A percentile compares a stretch with the other conserved stretches of the same genome.
These are phyloP conservation scores for Mus musculus DNA, from an alignment of 2,113 vertebrate genomes.

Conservation along the genomic window DNA sequence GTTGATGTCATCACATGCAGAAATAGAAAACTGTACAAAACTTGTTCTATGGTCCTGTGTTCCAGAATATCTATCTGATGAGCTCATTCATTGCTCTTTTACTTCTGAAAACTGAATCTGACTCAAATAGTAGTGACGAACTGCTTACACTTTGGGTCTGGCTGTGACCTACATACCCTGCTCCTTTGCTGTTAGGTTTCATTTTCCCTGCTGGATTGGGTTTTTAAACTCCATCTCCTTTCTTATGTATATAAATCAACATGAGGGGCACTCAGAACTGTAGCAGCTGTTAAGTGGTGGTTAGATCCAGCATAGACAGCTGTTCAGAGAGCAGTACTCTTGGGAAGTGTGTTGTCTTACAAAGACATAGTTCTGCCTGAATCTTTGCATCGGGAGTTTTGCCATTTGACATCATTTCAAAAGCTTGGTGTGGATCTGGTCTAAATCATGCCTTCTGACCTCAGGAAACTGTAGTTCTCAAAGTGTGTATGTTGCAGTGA, in stretches of 20 bases:
- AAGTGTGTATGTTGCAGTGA: neutral
- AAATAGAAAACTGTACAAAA: conserved; percentile 56
- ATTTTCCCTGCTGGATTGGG: neutral
- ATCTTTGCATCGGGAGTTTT: neutral
- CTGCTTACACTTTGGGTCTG: neutral
- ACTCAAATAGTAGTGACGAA: conserved; percentile 49
- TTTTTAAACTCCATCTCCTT: conserved; percentile 22
- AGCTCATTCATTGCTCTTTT: conserved; percentile 59
- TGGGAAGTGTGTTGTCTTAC: conserved; percentile 64
- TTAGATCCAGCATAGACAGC: conserved; percentile 23
- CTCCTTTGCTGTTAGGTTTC: neutral
- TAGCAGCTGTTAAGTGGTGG: conserved; percentile 14
- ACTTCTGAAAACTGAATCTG: conserved; percentile 49
- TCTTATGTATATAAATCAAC: neutral
- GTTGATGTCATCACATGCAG: conserved; percentile 33
- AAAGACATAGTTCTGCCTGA: conserved; percentile 38
- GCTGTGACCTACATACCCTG: conserved; percentile 51
- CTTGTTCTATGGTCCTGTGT: neutral
- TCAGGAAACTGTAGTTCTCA: neutral
- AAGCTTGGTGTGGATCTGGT: neutral
- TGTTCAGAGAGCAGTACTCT: neutral
- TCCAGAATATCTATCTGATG: conserved; percentile 34
- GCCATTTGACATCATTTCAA: conserved; percentile 47
- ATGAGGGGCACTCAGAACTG: neutral
- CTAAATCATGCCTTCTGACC: neutral